Evolutionary conservation across 2,113 vertebrate genomes (phyloP).

Genomic region (Orcinus orca): DNA sequence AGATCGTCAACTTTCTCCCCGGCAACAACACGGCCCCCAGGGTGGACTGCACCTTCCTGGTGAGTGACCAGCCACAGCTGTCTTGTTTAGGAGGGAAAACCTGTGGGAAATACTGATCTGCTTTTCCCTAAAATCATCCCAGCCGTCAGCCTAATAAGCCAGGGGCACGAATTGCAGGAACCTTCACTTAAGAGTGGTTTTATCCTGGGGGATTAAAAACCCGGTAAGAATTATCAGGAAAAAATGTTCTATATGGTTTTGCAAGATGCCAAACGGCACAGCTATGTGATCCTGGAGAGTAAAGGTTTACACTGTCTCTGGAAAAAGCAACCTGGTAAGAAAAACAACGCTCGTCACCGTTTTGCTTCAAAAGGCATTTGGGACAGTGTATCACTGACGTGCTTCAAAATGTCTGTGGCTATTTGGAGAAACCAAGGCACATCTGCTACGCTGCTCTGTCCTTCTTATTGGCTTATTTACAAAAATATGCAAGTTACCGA

Average conservation of each 20-base stretch:
- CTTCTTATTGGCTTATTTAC: neutral
- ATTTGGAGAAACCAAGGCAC: neutral
- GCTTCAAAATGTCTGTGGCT: neutral
- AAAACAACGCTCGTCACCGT: neutral
- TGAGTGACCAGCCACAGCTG: constrained; percentile 72
- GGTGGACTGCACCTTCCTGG: constrained; percentile 87
- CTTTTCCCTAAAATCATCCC: neutral
- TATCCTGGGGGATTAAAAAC: neutral
- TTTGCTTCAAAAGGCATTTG: neutral
- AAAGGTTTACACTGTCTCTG: neutral
- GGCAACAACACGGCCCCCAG: constrained; percentile 80
- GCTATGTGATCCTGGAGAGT: no score
- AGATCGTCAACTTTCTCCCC: constrained; percentile 91
- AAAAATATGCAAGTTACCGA: neutral
- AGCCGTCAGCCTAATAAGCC: neutral
- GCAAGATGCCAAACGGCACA: no score
- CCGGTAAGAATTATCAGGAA: neutral
- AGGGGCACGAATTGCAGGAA: rapidly evolving
- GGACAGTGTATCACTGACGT: neutral
- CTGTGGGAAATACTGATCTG: neutral
- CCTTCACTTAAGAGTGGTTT: rapidly evolving
- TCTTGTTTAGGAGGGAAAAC: no score
- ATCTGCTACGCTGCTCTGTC: rapidly evolving
- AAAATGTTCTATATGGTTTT: no score
- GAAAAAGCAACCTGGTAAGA: neutral